Base-by-base conservation (phyloP, 2,888 invertebrate species). In the Drosophila meridiana region DNA sequence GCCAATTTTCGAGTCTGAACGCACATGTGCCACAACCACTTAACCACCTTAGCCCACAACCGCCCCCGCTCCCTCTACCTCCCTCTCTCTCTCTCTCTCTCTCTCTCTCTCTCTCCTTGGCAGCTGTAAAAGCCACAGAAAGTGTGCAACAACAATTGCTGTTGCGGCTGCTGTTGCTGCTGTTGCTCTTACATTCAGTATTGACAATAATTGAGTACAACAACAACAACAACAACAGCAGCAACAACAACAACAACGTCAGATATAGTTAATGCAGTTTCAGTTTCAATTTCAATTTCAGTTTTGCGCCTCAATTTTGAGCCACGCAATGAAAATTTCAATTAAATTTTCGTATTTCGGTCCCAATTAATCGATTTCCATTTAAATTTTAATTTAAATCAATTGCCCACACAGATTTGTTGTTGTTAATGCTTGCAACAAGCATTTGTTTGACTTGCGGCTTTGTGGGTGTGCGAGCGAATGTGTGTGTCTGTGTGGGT, bases 351-450 rank as follows among this genome's bases (percentile, higher is more conserved):
- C 52, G 66, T 73, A 52, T 60, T 73, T 20, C 36, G 55, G 26
- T 36, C 13, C 67, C 80, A 84, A 84, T 85, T 85, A 84, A 85
- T 85, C 83, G 84, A 82, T 82, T 85, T 67, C 61, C 64, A 81
- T 82, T 83, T 82, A 68, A 75, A 76, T 80, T 78, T 82, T 70
- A 58, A 86, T 84, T 86, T 83, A 85, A 85, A 83, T 87, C 85
- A 85, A 85, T 85, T 85, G 77, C 77, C 47, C 52, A 30, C 62
- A 63, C 60, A 53, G 66, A 68, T 68, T 82, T 82, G 57, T 63
- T 63, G 9, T 38, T 66, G 69, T 80, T 80, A 75, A 80, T 72
- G 69, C 59, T 50, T 52, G 48, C 63, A 55, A 68, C 64, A 63
- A 40, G 73, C 57, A 70, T 79, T 79, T 82, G 80, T 78, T 81